Evolutionary conservation across 2,888 invertebrate genomes (phyloP), one percentile per base, ranked within the genome.

Genomic region (Flabesymbios commensalis): DNA sequence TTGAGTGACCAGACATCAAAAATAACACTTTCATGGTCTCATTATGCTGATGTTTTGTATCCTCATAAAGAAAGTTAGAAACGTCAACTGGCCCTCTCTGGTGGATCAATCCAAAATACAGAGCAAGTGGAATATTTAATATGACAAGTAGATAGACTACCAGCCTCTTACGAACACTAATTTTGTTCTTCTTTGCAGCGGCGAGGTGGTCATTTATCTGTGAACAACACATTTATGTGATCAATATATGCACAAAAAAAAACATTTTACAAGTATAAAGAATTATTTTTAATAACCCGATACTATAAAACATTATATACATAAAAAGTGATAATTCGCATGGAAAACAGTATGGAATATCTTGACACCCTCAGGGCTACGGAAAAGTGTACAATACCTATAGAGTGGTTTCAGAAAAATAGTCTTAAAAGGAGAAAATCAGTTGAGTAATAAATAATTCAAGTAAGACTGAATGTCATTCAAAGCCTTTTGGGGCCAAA

Each of bases 1-100:
- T 93, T 3, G 94, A 91, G 83, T 97, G 95, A 77, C 97, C 97
- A 0, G 95, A 95, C 88, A 92, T 94, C 28, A 95, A 85, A 83
- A 93, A 93, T 41, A 93, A 82, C 41, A 92, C 83, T 45, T 86
- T 85, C 3, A 88, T 86, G 31, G 85, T 17, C n/a, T 58, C 31
- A 7, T 42, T 24, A 4, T 28, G 39, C 10, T 49, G 28, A 7
- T 22, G 24, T n/a, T 28, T 14, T 19, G 33, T 26, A 52, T 69
- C 56, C 29, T 60, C 85, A 5, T 89, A 83, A 5, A 96, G 80
- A 63, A 87, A 83, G 10, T 87, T 85, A 90, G 93, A 92, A 7
- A 90, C 88, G 33, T 88, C 87, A 39, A 93, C 77, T 0, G 90
- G 86, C 0, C 92, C 95, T 59, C 89, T 86, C 83, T 94, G 94